A percentile compares a stretch with the other conserved stretches of the same genome.
These are phyloP conservation scores for Stenodera caucasica DNA, from an alignment of 2,888 invertebrate species.

Conservation along the genomic window DNA sequence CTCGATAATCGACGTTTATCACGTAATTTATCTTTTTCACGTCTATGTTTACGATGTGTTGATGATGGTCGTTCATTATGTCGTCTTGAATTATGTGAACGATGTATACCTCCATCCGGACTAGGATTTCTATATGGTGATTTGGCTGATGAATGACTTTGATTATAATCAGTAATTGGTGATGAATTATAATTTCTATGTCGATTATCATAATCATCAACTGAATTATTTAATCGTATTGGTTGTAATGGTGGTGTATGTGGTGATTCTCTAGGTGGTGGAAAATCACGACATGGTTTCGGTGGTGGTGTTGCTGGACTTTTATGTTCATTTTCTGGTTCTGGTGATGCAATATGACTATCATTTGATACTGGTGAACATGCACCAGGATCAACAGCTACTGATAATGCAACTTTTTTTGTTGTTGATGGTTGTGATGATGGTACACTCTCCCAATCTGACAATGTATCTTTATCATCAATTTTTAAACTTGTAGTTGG, in stretches of 20 bases:
- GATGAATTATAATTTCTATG: slow-evolving; percentile 38
- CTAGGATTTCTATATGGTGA: slow-evolving; percentile 51
- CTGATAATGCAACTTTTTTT: background rate
- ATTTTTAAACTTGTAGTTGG: slow-evolving; percentile 35
- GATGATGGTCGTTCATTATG: slow-evolving; percentile 32
- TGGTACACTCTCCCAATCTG: slow-evolving; percentile 48
- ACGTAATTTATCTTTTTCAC: slow-evolving; percentile 56
- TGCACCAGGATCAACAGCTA: slow-evolving; percentile 45
- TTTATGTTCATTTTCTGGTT: slow-evolving; percentile 39
- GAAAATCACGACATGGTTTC: slow-evolving; percentile 43
- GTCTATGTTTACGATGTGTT: slow-evolving; percentile 53
- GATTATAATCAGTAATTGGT: slow-evolving; percentile 40
- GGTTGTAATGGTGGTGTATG: slow-evolving; percentile 63
- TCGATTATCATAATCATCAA: slow-evolving; percentile 35
- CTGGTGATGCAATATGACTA: slow-evolving; percentile 53
- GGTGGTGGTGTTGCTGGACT: slow-evolving; percentile 56
- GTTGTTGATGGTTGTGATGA: slow-evolving; percentile 36
- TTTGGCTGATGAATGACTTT: slow-evolving; percentile 33
- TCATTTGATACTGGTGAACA: slow-evolving; percentile 56
- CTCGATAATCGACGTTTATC: slow-evolving; percentile 60
- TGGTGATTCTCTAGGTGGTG: slow-evolving; percentile 62
- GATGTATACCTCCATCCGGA: slow-evolving; percentile 44
- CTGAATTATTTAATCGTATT: slow-evolving; percentile 14
- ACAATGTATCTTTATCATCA: slow-evolving; percentile 43
- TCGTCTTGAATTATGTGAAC: slow-evolving; percentile 47